phyloP scores from a whole-genome alignment of 2,113 vertebrate species.

The Cromileptes altivelis region DNA sequence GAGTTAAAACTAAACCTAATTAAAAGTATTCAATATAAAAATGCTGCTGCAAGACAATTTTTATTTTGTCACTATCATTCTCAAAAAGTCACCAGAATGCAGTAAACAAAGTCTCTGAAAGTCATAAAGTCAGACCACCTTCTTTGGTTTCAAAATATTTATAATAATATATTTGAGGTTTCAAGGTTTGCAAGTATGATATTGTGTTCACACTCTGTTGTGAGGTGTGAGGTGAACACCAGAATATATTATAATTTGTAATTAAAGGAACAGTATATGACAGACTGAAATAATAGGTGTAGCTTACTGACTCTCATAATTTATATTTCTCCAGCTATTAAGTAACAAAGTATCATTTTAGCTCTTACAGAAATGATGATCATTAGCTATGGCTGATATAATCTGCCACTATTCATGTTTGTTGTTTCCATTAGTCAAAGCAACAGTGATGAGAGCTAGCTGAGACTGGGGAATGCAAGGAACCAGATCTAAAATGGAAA shows the following conservation, averaged over 20 bases:
- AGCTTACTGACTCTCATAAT: neutral
- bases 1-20: too few relatives aligned
- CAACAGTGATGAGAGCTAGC: neutral
- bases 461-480: neutral
- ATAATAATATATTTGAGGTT: too few relatives aligned
- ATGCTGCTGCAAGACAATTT: too few relatives aligned
- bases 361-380: neutral
- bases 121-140: too few relatives aligned
- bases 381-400: neutral
- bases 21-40: too few relatives aligned
- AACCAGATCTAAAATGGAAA: neutral
- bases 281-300: neutral
- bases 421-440: neutral
- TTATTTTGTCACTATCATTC: too few relatives aligned
- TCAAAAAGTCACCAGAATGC: too few relatives aligned
- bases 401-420: neutral
- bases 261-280: neutral
- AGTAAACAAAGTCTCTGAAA: too few relatives aligned
- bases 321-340: neutral
- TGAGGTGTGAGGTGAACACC: neutral
- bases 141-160: too few relatives aligned
- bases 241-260: neutral
- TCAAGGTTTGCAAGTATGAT: too few relatives aligned
- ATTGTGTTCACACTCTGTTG: too few relatives aligned
- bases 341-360: neutral